Evolutionary conservation across 2,113 vertebrate species (phyloP).

Genomic region (Megaceryle torquata): DNA sequence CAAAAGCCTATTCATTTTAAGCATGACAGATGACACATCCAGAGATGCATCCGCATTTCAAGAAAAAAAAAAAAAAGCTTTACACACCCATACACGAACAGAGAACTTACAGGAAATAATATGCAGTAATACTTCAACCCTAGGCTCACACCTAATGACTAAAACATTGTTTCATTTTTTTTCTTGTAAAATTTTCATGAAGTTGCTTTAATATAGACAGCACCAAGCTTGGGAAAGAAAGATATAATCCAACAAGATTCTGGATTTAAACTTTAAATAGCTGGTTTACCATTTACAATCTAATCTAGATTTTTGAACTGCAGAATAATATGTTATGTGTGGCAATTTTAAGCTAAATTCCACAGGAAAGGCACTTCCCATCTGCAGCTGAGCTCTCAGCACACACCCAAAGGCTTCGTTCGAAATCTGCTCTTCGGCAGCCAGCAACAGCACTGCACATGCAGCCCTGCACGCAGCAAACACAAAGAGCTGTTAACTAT

Average conservation of each 20-base stretch:
- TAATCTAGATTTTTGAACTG: background rate
- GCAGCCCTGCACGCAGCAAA: background rate
- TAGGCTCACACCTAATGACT: background rate
- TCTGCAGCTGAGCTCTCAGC: slow-evolving; percentile 32
- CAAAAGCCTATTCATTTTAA: background rate
- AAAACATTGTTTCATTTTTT: background rate
- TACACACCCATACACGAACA: background rate
- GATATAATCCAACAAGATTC: background rate
- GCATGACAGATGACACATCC: background rate
- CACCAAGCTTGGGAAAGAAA: background rate
- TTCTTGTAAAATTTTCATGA: background rate
- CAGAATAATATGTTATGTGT: background rate
- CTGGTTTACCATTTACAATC: background rate
- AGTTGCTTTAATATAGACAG: background rate
- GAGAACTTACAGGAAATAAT: background rate
- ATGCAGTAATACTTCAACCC: background rate
- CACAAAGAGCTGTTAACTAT: background rate
- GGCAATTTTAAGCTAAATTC: slow-evolving; percentile 63
- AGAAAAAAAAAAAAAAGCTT: background rate
- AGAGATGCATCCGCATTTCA: background rate
- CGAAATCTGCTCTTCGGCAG: slow-evolving; percentile 45
- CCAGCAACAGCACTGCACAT: background rate
- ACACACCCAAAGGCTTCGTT: slow-evolving; percentile 51
- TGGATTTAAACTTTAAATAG: background rate
- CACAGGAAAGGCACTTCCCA: slow-evolving; percentile 69